Conservation (phyloP, 2,888 invertebrate species). For the Pyralis farinalis region DNA sequence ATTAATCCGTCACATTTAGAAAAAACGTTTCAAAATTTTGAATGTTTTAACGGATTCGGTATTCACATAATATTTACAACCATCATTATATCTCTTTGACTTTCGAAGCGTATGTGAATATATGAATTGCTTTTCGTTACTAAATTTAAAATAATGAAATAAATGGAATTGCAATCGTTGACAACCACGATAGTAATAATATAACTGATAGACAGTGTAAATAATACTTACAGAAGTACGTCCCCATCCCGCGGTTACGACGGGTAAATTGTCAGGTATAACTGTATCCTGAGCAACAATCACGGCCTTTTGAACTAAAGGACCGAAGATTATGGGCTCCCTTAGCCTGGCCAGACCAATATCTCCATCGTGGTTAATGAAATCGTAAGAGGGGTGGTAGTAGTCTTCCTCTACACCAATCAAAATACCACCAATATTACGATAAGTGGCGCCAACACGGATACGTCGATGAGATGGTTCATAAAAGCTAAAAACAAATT, state of each 20-base stretch:
- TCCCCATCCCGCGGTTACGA: slow-evolving; percentile 35
- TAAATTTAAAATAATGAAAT: no score
- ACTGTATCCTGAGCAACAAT: slow-evolving; percentile 19
- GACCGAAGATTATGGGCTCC: slow-evolving; percentile 14
- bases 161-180: no score
- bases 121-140: no score
- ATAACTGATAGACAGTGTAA: no score
- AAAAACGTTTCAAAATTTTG: no score
- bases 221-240: slow-evolving; percentile 27
- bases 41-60: no score
- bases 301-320: slow-evolving; percentile 17
- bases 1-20: no score
- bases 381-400: slow-evolving; percentile 31
- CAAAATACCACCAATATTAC: slow-evolving; percentile 40
- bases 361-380: slow-evolving; percentile 29
- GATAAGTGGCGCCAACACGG: slow-evolving; percentile 42
- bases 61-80: no score
- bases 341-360: slow-evolving; percentile 36
- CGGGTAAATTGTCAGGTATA: slow-evolving; percentile 25
- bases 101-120: no score
- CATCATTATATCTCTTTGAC: no score
- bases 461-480: slow-evolving; percentile 31
- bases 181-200: no score
- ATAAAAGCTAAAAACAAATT: no score
- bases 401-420: slow-evolving; percentile 12